phyloP scores from a whole-genome alignment of 2,797 vertebrate species.

The Lophotriccus pileatus region DNA sequence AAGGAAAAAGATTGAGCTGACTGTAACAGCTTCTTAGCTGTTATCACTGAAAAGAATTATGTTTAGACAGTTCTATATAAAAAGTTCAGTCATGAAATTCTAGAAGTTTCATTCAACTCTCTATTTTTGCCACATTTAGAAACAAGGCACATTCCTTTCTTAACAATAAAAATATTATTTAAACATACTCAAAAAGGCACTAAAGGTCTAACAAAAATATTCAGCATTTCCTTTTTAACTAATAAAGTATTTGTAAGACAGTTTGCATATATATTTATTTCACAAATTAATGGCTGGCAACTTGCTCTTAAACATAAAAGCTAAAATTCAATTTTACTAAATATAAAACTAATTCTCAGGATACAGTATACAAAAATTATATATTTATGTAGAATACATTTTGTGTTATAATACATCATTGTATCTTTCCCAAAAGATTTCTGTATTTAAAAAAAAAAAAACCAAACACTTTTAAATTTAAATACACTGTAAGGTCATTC shows the following conservation, averaged over 20 bases:
- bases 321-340: slow-evolving; percentile 28
- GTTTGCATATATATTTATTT: slow-evolving; percentile 27
- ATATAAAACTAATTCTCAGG: slow-evolving; percentile 47
- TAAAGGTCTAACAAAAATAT: neutral
- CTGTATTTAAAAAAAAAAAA: neutral
- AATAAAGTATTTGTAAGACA: neutral
- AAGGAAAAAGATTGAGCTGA: neutral
- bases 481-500: slow-evolving; percentile 21
- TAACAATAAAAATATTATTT: neutral
- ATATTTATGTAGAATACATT: slow-evolving; percentile 24
- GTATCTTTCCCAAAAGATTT: neutral
- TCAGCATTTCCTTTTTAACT: neutral
- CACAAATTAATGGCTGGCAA: slow-evolving; percentile 3
- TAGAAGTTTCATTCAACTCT: neutral
- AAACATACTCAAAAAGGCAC: neutral
- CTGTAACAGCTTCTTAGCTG: neutral
- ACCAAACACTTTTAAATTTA: slow-evolving; percentile 3
- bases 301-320: slow-evolving; percentile 49
- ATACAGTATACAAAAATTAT: slow-evolving; percentile 25
- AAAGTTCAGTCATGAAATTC: neutral
- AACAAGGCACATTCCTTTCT: neutral
- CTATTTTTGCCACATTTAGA: neutral
- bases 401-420: slow-evolving; percentile 18
- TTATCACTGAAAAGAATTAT: neutral
- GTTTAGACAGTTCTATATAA: neutral